Base-by-base conservation (phyloP, 1,140 invertebrate species). In the Eciton burchellii region DNA sequence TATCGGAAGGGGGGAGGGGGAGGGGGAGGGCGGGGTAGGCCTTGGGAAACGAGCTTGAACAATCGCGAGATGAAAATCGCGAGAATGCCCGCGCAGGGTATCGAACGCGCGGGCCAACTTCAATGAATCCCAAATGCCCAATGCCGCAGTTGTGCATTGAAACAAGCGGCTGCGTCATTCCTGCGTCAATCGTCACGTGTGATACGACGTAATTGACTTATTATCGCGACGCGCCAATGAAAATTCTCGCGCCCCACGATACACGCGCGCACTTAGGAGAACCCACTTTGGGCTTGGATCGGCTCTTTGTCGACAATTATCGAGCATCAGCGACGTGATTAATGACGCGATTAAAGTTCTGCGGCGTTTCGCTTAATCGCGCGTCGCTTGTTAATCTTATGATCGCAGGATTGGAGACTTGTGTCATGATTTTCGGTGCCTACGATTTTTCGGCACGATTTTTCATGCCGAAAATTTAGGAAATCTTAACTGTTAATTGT, bases 131-230 rank as follows among this genome's bases (percentile, higher is more conserved):
- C n/a, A 11, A 54, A 21, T n/a, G 19, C 54, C 41, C 62, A 49
- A 43, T 43, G 43, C 29, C 59, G 29, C 21, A 5, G 35, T 19
- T 14, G 29, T 21, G 74, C 74, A 35, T n/a, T n/a, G n/a, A n/a
- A n/a, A n/a, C n/a, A 79, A 70, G 56, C 72, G 59, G 21, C 29
- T 19, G 29, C 74, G 74, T 79, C 74, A 79, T 62, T 54, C 49
- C 35, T 79, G 52, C 74, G 74, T 79, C 74, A 79, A 79, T 57
- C 35, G 63, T 79, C 74, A 79, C 74, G 63, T 77, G 62, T 68
- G 41, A 43, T 63, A 79, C 74, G 74, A 79, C 63, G 63, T 70
- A 79, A 79, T 79, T 79, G 74, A 70, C 74, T 70, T 70, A 54
- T 79, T 79, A 79, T 79, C 74, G 41, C 74, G 74, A 79, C 49